Percentiles rank a stretch among this genome's conserved stretches.
phyloP scores from a whole-genome alignment of 2,888 invertebrate genomes.

The Tachina lurida region DNA sequence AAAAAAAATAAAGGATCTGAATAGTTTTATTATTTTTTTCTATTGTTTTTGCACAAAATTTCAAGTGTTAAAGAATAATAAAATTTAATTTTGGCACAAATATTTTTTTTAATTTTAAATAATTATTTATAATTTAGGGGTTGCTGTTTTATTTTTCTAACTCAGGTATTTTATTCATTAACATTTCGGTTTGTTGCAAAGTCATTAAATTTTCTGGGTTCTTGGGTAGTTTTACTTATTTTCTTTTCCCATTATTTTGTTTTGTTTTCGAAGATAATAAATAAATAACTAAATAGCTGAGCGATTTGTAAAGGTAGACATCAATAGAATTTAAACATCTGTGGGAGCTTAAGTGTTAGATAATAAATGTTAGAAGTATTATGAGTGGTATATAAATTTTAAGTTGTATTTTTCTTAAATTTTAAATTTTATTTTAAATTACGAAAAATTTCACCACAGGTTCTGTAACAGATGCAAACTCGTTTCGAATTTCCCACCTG shows the following conservation, averaged over 20 bases:
- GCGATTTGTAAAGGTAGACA: background rate
- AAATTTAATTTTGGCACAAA: conserved; percentile 37
- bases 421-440: too few relatives aligned
- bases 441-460: too few relatives aligned
- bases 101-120: background rate
- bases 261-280: conserved; percentile 35
- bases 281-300: too few relatives aligned
- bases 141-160: background rate
- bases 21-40: background rate
- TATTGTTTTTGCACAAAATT: conserved; percentile 13
- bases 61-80: conserved; percentile 35
- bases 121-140: conserved; percentile 12
- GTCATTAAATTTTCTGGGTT: conserved; percentile 12
- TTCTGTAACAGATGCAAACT: too few relatives aligned
- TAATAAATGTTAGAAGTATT: conserved; percentile 3
- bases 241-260: background rate
- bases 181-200: background rate
- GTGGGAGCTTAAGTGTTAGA: conserved; percentile 58
- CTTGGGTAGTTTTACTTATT: background rate
- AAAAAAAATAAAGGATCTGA: conserved; percentile 6
- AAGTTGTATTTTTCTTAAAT: background rate
- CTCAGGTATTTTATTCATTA: conserved; percentile 35
- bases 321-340: conserved; percentile 44
- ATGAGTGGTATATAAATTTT: too few relatives aligned
- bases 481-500: too few relatives aligned